Base-by-base conservation (phyloP, 2,888 invertebrate species). In the Agrenia bidenticulata region DNA sequence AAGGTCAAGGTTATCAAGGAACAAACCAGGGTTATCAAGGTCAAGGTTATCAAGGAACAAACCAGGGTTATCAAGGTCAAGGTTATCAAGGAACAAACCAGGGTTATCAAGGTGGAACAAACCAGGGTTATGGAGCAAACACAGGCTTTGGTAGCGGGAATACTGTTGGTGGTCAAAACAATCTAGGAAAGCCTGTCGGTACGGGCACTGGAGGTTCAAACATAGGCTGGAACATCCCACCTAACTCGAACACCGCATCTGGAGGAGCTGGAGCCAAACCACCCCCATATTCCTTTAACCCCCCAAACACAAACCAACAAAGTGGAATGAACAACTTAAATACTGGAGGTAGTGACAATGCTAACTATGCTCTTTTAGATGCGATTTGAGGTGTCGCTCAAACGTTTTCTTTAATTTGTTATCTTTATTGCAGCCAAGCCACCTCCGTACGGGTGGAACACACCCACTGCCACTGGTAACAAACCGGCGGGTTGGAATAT, bases 201-300 rank as follows among this genome's bases (percentile, higher is more conserved):
- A 11, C 5, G 11, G 19, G 67, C 39, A 49, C 53, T 24, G 70
- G 67, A 23, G 39, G 66, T 0, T 57, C 69, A 11, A 70, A 70
- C 60, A 56, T 66, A 19, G 73, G 69, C 11, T 69, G 68, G 70
- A 71, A 69, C 42, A 69, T 71, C 26, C 70, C 67, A 11, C 61
- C 67, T 45, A 64, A 62, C 11, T 58, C 64, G 17, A 60, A 66
- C n/a, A 56, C 51, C n/a, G 24, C 7, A 1, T 51, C 41, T 24
- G 58, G 37, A 21, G 63, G 63, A n/a, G 41, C 15, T 53, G 63
- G 53, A 19, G 58, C 24, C 2, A 50, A 50, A 41, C 58, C 57
- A 15, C 58, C 57, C 5, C 39, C 63, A 19, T 45, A 49, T 27
- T 4, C 27, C 4, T 27, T 5, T 17, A 55, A 19, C 19, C 23